Base-by-base conservation (phyloP, 2,888 invertebrate genomes). In the Pachydiplax longipennis region DNA sequence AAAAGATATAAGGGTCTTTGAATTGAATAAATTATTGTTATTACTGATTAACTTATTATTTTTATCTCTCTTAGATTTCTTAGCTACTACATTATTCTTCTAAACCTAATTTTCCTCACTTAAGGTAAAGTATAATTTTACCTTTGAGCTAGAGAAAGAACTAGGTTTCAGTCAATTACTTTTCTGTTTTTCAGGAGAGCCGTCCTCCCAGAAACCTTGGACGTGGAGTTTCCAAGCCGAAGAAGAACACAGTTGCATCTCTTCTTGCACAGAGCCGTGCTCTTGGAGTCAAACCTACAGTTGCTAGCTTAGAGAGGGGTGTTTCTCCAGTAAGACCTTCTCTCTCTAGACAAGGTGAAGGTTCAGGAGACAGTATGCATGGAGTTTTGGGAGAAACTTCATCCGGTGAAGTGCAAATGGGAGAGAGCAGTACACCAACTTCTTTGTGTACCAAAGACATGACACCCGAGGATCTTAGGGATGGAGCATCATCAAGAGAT, bases 201-300 rank as follows among this genome's bases (percentile, higher is more conserved):
- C 94, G 98, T 58, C 97, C 98, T 0, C 87, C 87, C 8, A 95
- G 98, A 15, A 98, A 98, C 94, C 95, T 98, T 44, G 98, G 98
- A 40, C 95, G 98, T 10, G 98, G 98, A 0, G 97, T 98, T 37
- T 97, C 97, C 92, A 98, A 98, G 94, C 98, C 98, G 91, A 98
- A 98, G 95, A 98, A 98, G 95, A 98, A 98, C 94, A 98, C 98
- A 0, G 98, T 98, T 0, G 98, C 98, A 0, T 98, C 98, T 2
- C 94, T 98, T 90, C 94, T 98, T 92, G 98, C 98, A 0, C 98
- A 98, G 94, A 97, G 97, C 93, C 94, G 98, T 91, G 98, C 98
- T 8, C 95, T 98, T 65, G 97, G 95, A n/a, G 92, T 93, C 90
- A 93, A 93, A 91, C 92, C 92, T 25, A 90, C 92, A 4, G 91